A percentile compares a stretch with the other conserved stretches of the same genome.
These are phyloP conservation scores for Arothron firmamentum DNA, from an alignment of 2,113 vertebrate species.

Conservation along the genomic window DNA sequence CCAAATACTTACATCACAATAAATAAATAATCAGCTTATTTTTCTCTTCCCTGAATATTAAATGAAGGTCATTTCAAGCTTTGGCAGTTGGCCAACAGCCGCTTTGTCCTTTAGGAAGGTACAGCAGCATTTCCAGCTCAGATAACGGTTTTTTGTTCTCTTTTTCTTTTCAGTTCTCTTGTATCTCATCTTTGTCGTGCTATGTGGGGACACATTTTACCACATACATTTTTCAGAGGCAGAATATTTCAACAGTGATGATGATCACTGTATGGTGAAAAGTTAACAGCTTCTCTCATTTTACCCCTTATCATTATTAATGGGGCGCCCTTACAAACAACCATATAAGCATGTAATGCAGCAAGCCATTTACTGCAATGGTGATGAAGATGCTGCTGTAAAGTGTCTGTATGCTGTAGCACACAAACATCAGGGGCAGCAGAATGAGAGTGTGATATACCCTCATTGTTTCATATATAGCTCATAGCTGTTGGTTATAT, in stretches of 20 bases:
- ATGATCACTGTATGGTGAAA: constrained; percentile 29
- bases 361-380: constrained; percentile 46
- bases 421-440: constrained; percentile 2
- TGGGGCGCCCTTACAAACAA: constrained; percentile 46
- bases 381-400: constrained; percentile 51
- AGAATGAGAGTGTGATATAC: constrained; percentile 9
- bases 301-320: constrained; percentile 58
- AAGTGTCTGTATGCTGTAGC: constrained; percentile 40
- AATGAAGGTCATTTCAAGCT: constrained; percentile 52
- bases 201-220: no score
- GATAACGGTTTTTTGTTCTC: no score
- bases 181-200: no score
- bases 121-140: background rate
- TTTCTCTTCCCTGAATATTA: constrained; percentile 47
- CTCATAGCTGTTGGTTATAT: no score
- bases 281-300: constrained; percentile 56
- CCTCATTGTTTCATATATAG: no score
- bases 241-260: constrained; percentile 41
- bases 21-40: constrained; percentile 65
- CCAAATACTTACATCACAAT: constrained; percentile 56
- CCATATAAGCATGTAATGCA: constrained; percentile 44
- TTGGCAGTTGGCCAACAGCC: constrained; percentile 13
- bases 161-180: no score
- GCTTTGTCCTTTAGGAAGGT: constrained; percentile 23
- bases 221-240: constrained; percentile 41